phyloP scores from a whole-genome alignment of 2,888 invertebrate genomes.

The Physocephala rufipes region DNA sequence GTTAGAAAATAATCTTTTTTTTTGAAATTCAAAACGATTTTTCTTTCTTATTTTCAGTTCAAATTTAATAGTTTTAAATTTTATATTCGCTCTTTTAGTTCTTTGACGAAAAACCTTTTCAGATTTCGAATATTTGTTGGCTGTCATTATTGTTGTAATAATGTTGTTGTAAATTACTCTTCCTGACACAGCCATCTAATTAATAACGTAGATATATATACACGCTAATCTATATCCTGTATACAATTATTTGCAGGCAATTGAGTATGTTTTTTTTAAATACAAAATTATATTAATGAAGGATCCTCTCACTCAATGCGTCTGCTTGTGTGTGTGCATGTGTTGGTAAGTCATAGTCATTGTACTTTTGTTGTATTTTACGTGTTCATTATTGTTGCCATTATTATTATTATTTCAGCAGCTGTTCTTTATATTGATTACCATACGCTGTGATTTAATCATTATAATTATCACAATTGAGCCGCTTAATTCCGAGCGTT shows the following conservation, averaged over 20 bases:
- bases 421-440: conserved; percentile 3
- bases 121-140: conserved; percentile 73
- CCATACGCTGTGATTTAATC: conserved; percentile 11
- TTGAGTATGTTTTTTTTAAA: background rate
- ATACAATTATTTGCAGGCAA: too few species aligned
- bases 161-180: background rate
- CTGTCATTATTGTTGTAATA: background rate
- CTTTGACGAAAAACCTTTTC: too few species aligned
- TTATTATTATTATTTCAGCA: background rate
- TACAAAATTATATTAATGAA: background rate
- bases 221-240: too few species aligned
- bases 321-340: background rate
- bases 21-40: too few species aligned
- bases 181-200: too few species aligned
- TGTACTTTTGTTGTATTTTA: background rate
- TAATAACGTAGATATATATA: too few species aligned
- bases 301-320: background rate
- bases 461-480: conserved; percentile 11
- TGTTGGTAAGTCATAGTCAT: background rate
- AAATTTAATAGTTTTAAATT: too few species aligned
- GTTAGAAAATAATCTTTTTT: too few species aligned
- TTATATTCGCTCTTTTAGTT: too few species aligned
- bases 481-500: conserved; percentile 8
- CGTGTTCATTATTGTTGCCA: background rate
- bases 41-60: too few species aligned